These are phyloP conservation scores for Carcina quercana DNA, from an alignment of 2,888 invertebrate species.

Conservation along the genomic window DNA sequence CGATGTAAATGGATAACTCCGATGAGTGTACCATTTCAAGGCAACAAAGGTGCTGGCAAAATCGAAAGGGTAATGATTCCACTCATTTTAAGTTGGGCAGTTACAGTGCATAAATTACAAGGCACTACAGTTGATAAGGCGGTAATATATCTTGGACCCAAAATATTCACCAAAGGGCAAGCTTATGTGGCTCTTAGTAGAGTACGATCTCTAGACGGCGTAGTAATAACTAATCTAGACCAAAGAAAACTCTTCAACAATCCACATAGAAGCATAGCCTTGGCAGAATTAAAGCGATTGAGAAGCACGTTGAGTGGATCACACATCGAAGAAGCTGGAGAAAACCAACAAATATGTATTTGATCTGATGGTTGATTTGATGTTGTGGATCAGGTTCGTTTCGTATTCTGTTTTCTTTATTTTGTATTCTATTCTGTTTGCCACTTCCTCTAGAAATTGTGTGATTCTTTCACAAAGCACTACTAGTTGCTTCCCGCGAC, in stretches of 20 bases:
- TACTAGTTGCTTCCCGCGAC: no score
- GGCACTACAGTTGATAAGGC: conserved; percentile 22
- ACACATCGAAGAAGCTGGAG: no score
- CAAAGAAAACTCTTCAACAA: not conserved
- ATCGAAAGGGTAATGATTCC: conserved; percentile 23
- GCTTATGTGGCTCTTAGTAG: conserved; percentile 14
- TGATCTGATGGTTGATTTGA: no score
- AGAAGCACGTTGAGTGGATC: no score
- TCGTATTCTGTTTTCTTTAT: no score
- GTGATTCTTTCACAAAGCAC: no score
- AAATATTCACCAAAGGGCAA: conserved; percentile 23
- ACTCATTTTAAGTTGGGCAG: conserved; percentile 20
- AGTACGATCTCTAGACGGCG: not conserved
- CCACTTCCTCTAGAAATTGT: no score
- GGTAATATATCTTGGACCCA: conserved; percentile 22
- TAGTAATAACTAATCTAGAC: not conserved
- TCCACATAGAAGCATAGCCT: not conserved
- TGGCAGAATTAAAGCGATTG: not conserved
- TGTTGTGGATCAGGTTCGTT: no score
- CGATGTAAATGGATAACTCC: not conserved
- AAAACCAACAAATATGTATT: no score
- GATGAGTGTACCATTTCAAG: not conserved
- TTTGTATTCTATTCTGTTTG: no score
- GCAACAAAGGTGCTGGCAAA: conserved; percentile 19
- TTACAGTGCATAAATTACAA: conserved; percentile 25